These are phyloP conservation scores for Nipponia nippon DNA, from an alignment of 2,113 vertebrate species.

Conservation along the genomic window DNA sequence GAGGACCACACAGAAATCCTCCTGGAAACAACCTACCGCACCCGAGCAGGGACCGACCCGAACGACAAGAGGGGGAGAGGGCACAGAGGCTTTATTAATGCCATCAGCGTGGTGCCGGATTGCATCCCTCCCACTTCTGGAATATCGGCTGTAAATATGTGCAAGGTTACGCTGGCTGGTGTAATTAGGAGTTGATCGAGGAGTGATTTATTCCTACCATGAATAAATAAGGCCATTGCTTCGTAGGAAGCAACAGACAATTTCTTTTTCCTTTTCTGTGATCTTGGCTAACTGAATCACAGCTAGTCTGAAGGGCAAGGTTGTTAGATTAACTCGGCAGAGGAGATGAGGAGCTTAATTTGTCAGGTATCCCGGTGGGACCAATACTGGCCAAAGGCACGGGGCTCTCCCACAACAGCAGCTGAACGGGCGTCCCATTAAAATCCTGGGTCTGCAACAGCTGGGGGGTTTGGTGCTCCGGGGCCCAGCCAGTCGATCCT, in stretches of 20 bases:
- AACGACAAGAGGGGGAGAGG: not conserved
- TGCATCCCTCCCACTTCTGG: not conserved
- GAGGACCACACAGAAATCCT: not conserved
- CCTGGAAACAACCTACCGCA: not conserved
- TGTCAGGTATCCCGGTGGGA: not conserved
- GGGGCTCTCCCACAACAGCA: not conserved
- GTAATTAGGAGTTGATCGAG: not conserved
- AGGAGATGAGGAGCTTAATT: not conserved
- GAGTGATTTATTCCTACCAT: not conserved
- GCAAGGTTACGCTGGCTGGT: not conserved
- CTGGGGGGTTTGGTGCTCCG: too few relatives aligned
- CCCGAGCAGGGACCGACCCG: not conserved
- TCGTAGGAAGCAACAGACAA: not conserved
- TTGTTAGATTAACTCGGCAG: not conserved
- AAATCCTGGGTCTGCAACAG: not conserved
- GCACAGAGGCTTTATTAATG: not conserved
- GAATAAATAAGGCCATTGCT: not conserved
- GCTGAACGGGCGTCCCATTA: not conserved
- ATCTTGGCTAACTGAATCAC: not conserved
- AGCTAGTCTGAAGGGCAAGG: not conserved
- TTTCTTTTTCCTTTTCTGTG: not conserved
- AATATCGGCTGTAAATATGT: not conserved
- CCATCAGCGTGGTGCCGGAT: rapidly evolving
- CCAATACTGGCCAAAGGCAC: not conserved
- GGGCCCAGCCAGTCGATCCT: not conserved